Conservation (phyloP, 2,888 invertebrate species). For the Metalampra italica region DNA sequence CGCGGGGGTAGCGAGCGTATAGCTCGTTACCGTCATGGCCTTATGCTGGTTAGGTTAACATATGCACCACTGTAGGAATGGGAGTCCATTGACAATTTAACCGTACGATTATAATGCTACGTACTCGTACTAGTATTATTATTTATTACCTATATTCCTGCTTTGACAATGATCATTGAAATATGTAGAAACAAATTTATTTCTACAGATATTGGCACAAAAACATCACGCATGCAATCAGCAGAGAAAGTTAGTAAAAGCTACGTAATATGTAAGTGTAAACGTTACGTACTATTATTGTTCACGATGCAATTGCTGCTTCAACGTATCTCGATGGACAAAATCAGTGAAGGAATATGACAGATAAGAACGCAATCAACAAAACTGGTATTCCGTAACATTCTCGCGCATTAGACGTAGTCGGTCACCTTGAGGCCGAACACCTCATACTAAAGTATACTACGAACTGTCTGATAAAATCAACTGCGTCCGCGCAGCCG, state of each 20-base stretch:
- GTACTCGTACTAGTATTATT: too few species aligned
- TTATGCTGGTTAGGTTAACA: too few species aligned
- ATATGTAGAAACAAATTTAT: slow-evolving; percentile 5
- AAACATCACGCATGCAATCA: too few species aligned
- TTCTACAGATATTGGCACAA: too few species aligned
- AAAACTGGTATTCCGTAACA: slow-evolving; percentile 22
- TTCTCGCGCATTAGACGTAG: slow-evolving; percentile 18
- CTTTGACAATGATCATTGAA: too few species aligned
- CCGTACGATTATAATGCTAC: too few species aligned
- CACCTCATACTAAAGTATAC: slow-evolving; percentile 44
- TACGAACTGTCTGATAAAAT: slow-evolving; percentile 21
- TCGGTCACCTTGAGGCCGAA: slow-evolving; percentile 59
- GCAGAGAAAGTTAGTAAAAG: too few species aligned
- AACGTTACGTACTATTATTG: slow-evolving; percentile 43
- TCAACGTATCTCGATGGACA: slow-evolving; percentile 32
- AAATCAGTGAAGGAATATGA: slow-evolving; percentile 43
- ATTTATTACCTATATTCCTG: too few species aligned
- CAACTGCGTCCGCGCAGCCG: slow-evolving; percentile 29
- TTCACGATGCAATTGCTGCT: slow-evolving; percentile 20
- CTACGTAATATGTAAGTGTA: background rate
- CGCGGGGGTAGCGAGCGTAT: too few species aligned
- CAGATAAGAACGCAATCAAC: slow-evolving; percentile 22
- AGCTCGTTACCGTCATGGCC: too few species aligned
- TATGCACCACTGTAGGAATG: too few species aligned
- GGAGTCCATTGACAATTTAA: too few species aligned